phyloP scores from a whole-genome alignment of 1,140 invertebrate genomes.

The Ganaspis sp. region DNA sequence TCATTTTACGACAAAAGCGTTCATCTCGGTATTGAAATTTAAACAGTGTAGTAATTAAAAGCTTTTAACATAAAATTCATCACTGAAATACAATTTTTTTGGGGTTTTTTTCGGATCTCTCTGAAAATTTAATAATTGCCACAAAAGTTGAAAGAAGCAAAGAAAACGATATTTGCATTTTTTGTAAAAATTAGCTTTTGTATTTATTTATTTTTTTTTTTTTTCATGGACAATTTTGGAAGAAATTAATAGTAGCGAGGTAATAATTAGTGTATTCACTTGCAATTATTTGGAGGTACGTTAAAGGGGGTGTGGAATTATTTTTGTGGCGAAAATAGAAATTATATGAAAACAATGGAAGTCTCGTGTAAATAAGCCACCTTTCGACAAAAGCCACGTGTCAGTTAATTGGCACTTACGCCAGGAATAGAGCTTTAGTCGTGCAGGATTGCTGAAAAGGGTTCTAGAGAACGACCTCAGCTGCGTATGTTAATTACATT shows the following conservation, averaged over 20 bases:
- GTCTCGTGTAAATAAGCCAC: constrained; percentile 6
- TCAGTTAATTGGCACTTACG: constrained; percentile 3
- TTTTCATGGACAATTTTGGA: too few species aligned
- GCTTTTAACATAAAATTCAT: background rate
- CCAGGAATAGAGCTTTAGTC: background rate
- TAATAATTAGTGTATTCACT: too few species aligned
- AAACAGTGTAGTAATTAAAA: background rate
- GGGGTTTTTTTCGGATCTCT: too few species aligned
- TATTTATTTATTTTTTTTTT: too few species aligned
- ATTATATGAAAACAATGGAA: background rate
- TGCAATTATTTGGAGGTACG: too few species aligned
- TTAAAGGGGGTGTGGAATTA: background rate
- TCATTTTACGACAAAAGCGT: background rate
- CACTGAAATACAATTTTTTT: background rate
- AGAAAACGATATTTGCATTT: too few species aligned
- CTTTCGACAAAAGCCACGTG: constrained; percentile 12
- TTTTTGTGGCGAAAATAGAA: background rate
- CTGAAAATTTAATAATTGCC: too few species aligned
- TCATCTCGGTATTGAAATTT: background rate
- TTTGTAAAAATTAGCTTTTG: too few species aligned
- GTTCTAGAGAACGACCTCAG: background rate
- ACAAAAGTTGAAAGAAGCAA: too few species aligned
- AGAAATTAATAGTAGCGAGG: too few species aligned
- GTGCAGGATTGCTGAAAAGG: background rate
- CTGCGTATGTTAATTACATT: constrained; percentile 1